Evolutionary conservation across 2,113 vertebrate species (phyloP).

Genomic region (Lagenorhynchus albirostris): DNA sequence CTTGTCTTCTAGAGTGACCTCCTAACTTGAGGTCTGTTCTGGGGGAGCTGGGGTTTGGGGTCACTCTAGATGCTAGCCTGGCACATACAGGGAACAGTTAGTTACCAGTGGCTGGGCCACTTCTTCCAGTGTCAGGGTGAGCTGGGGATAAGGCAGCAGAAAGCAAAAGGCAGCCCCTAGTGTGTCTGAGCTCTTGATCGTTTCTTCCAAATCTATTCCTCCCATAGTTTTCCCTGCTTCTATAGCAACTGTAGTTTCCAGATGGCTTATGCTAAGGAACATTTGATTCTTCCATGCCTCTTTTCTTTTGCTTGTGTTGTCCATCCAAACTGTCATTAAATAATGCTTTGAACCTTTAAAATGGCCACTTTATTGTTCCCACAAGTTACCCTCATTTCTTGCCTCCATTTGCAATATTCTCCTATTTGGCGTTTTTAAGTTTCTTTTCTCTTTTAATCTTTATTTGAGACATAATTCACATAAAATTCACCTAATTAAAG

Average conservation of each 20-base stretch:
- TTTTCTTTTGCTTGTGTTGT: neutral
- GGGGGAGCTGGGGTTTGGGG: neutral
- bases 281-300: fast-evolving
- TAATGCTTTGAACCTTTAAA: neutral
- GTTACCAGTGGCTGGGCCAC: neutral
- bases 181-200: no score
- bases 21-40: neutral
- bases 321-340: neutral
- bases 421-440: neutral
- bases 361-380: neutral
- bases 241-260: neutral
- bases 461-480: neutral
- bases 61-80: neutral
- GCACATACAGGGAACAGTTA: neutral
- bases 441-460: neutral
- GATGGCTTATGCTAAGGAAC: neutral
- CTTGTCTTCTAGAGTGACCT: neutral
- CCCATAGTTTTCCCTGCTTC: fast-evolving
- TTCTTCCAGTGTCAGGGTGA: neutral
- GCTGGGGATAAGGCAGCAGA: neutral
- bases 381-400: neutral
- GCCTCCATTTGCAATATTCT: neutral
- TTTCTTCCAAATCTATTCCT: neutral
- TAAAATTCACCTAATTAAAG: neutral
- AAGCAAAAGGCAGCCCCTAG: neutral